Evolutionary conservation across 2,797 vertebrate species (phyloP).

Genomic region (Chloroceryle inda): DNA sequence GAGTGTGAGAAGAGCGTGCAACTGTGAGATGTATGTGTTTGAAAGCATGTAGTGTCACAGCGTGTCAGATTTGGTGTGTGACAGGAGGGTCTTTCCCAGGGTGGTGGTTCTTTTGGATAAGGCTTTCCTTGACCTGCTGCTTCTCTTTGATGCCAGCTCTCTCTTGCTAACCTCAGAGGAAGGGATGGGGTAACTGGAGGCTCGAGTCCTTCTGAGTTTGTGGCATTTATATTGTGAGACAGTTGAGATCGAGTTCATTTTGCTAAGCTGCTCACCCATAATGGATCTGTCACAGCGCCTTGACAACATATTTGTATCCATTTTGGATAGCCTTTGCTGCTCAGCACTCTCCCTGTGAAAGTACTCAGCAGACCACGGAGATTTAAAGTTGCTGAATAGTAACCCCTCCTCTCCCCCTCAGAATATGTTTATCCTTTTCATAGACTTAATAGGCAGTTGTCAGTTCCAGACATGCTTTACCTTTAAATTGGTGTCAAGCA

Average conservation of each 20-base stretch:
- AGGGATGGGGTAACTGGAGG: not conserved
- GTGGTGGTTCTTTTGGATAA: not conserved
- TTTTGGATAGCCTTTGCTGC: constrained; percentile 7
- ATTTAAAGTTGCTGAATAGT: not conserved
- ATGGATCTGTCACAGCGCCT: not conserved
- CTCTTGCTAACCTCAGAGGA: not conserved
- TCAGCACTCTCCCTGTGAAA: not conserved
- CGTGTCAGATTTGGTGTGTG: not conserved
- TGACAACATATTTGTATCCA: constrained; percentile 39
- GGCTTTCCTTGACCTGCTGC: not conserved
- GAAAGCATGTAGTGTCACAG: not conserved
- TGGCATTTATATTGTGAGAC: constrained; percentile 30
- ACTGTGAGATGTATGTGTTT: not conserved
- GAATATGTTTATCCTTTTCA: not conserved
- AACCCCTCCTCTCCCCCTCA: not conserved
- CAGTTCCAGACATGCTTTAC: not conserved
- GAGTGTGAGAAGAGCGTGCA: not conserved
- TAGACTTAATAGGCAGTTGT: not conserved
- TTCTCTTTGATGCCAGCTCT: not conserved
- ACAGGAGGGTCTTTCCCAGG: not conserved
- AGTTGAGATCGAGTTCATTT: constrained; percentile 19
- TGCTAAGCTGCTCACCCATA: constrained; percentile 50
- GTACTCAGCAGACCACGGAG: not conserved
- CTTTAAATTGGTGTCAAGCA: not conserved
- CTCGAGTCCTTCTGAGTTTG: not conserved